Conservation (phyloP, 2,113 vertebrate species). For the Ctenodactylus gundi region DNA sequence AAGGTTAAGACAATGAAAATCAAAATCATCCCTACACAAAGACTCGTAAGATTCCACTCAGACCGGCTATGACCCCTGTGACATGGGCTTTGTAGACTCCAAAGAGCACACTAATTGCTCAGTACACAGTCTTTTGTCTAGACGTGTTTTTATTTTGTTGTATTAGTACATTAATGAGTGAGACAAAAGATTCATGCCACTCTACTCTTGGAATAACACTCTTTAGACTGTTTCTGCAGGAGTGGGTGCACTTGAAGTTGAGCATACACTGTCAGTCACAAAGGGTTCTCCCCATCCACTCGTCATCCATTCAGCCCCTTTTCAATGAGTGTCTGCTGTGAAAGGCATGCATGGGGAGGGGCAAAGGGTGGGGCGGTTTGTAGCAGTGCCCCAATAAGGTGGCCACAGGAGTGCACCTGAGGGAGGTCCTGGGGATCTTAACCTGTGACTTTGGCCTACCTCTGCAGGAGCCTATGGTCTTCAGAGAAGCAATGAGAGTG, state of each 20-base stretch:
- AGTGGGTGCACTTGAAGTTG: background rate
- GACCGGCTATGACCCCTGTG: conserved; percentile 45
- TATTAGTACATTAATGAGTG: conserved; percentile 66
- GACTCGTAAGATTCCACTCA: conserved; percentile 64
- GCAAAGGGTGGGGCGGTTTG: too few relatives aligned
- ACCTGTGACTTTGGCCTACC: background rate
- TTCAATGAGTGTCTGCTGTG: background rate
- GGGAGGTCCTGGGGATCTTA: too few relatives aligned
- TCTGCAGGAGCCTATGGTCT: background rate
- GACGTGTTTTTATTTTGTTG: conserved; percentile 33
- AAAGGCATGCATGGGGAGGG: background rate
- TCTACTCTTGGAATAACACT: background rate
- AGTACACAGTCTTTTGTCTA: conserved; percentile 36
- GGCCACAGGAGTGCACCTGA: background rate
- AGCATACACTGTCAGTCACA: background rate
- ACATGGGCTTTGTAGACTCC: conserved; percentile 46
- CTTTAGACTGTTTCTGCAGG: background rate
- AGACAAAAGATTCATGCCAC: background rate
- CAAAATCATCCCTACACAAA: conserved; percentile 77
- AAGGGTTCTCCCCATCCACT: background rate
- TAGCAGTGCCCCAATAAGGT: background rate
- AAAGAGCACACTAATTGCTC: conserved; percentile 63
- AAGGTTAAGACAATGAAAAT: conserved; percentile 79
- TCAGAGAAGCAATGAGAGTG: conserved; percentile 17
- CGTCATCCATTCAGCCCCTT: background rate